Base-by-base conservation (phyloP, 2,797 vertebrate species). In the Florisuga fusca region DNA sequence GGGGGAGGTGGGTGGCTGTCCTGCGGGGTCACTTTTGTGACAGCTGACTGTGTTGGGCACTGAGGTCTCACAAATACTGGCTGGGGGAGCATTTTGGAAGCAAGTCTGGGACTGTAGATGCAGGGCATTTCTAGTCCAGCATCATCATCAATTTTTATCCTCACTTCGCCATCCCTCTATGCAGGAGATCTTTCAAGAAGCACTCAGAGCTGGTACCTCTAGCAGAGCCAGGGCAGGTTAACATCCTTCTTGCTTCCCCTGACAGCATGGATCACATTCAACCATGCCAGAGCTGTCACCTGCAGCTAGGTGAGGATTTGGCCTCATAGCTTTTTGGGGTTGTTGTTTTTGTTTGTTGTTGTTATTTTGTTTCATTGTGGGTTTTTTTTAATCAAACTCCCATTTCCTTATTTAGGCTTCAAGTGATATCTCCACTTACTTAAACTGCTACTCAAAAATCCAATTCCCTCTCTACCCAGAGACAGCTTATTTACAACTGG, bases 401-500 rank as follows among this genome's bases (percentile, higher is more conserved):
- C n/a, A 26, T 90, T 95, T 93, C 78, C 75, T 87, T 95, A 61
- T 92, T 90, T 89, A 87, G 85, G 61, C n/a, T 85, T 94, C 78
- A 90, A 43, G 68, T 87, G 84, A 87, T 61, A 61, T 33, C 75
- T 95, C 38, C 34, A 79, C 31, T 90, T 92, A 87, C 43, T 90
- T 86, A 84, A 89, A 81, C 43, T 66, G 76, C 76, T 34, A 2
- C 66, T 83, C 89, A 84, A 93, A 95, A 91, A 90, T 77, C 90
- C 88, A 84, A 63, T 95, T 95, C 88, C 18, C 17, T 87, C 57
- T 94, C 45, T 89, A 18, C 26, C 21, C 20, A 1, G 61, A 0
- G 0, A 45, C 71, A 79, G 64, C 84, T 94, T 84, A 76, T 53
- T 82, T 93, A 75, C 21, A 5, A 50, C 75, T 18, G 41, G 57